Percentiles rank a stretch among this genome's conserved stretches.
Conservation (phyloP, 1,140 invertebrate genomes). For the Ridgeia piscesae region DNA sequence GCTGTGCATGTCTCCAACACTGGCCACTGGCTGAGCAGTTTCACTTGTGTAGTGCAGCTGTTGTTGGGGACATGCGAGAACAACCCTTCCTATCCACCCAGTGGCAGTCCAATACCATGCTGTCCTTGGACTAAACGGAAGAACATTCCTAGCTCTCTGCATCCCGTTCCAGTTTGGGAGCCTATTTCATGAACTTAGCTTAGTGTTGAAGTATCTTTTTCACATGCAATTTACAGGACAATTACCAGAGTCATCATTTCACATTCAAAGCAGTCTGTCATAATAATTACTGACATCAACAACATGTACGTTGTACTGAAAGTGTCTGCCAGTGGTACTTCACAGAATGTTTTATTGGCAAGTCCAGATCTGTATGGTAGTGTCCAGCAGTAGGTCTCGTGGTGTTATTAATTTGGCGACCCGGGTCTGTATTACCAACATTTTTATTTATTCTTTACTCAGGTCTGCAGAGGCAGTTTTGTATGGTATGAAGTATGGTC, state of each 20-base stretch:
- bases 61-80: not conserved
- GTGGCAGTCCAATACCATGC: not conserved
- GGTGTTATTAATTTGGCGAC: too few species aligned
- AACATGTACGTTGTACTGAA: too few species aligned
- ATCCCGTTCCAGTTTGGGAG: too few species aligned
- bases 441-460: too few species aligned
- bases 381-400: not conserved
- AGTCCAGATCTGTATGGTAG: not conserved
- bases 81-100: not conserved
- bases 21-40: not conserved
- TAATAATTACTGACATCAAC: not conserved
- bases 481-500: too few species aligned
- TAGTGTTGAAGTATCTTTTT: not conserved
- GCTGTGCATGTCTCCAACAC: not conserved
- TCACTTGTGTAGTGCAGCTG: not conserved
- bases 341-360: not conserved
- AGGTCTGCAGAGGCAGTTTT: too few species aligned
- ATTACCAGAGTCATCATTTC: not conserved
- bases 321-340: too few species aligned
- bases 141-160: not conserved
- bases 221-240: not conserved
- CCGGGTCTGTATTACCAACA: too few species aligned
- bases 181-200: too few species aligned
- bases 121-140: not conserved
- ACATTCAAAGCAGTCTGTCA: not conserved